Evolutionary conservation across 2,797 vertebrate genomes (phyloP), one percentile per base, ranked within the genome.

Genomic region (Pygocentrus nattereri): DNA sequence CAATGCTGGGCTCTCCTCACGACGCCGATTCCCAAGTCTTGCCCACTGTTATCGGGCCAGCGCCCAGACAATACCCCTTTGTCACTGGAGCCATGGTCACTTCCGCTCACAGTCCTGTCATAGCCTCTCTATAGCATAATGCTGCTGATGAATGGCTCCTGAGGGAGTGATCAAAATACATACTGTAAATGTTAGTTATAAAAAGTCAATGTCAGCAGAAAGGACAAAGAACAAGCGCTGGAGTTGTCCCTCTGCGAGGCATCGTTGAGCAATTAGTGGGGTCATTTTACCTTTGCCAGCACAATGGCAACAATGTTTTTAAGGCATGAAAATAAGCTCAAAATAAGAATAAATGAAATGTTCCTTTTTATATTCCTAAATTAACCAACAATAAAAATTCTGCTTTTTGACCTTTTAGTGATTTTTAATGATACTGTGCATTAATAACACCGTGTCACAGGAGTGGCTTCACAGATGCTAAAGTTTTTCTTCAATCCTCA

Each of bases 11-110:
- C 81, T 47, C 47, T 72, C 21, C 49, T 71, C 71, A 31, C 59
- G 47, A 73, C 8, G 38, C 54, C 15, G 76, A 78, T 89, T 90
- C 88, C 87, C 88, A 88, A 85, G 82, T 87, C 56, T 80, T 69
- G 71, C 84, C 49, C 41, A 18, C 73, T 76, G 82, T 83, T 80
- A 61, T 85, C 58, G 49, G 41, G 52, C 73, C 52, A 25, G 8
- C 12, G 23, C 64, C 61, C 44, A 74, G 76, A 90, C 89, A 90
- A 90, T 89, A 74, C 52, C 69, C 83, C 82, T 90, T 90, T 90
- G 87, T 90, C 81, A 76, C 79, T 38, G 77, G 73, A 88, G 79
- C 70, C n/a, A 72, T 61, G 75, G 79, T 74, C 81, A 80, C 88
- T 88, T 90, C 86, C 86, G 67, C 64, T 83, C 81, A 73, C 81